Base-by-base conservation (phyloP, 2,113 vertebrate species). In the Leptobrachium leishanense region DNA sequence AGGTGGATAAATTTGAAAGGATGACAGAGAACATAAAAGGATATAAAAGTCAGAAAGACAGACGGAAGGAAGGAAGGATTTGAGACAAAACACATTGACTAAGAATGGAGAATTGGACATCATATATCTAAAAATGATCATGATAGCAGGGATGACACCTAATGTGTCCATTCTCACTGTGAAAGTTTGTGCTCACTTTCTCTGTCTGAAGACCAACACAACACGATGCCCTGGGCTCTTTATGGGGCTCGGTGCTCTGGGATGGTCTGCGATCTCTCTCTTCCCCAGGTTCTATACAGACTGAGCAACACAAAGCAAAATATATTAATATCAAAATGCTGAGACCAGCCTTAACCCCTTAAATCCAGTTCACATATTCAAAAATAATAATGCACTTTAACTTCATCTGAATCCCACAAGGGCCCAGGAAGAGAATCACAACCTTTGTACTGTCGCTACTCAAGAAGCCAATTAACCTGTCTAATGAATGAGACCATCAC, bases 271-370 rank as follows among this genome's bases (percentile, higher is more conserved):
- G 31, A 5, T 71, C 43, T 55, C 74, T 64, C 70, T 81, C 80
- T 72, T 55, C 63, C 75, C 71, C 59, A 76, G 71, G 41, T 74
- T 76, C 62, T 72, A 63, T 40, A 69, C 53, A 72, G 63, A 40
- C 62, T 62, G 50, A 55, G 20, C 43, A 39, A 72, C 81, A 54
- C 74, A 73, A 57, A 66, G 57, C 57, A 70, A 77, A 75, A 44
- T 72, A 72, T 77, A 77, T 13, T 62, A 67, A 72, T 72, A 76
- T 77, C 68, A 82, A 2, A 68, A 2, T 81, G 78, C 78, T 81
- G 78, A 81, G 78, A 53, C 53, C 78, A 81, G 71, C 72, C 63
- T 81, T 81, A 81, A 81, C 78, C 78, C 78, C 63, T 77, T 13
- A 59, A 15, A 59, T 8, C 55, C 55, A 13, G 10, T 10, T 59